These are phyloP conservation scores for Barnardius zonarius DNA, from an alignment of 2,113 vertebrate species.

Conservation along the genomic window DNA sequence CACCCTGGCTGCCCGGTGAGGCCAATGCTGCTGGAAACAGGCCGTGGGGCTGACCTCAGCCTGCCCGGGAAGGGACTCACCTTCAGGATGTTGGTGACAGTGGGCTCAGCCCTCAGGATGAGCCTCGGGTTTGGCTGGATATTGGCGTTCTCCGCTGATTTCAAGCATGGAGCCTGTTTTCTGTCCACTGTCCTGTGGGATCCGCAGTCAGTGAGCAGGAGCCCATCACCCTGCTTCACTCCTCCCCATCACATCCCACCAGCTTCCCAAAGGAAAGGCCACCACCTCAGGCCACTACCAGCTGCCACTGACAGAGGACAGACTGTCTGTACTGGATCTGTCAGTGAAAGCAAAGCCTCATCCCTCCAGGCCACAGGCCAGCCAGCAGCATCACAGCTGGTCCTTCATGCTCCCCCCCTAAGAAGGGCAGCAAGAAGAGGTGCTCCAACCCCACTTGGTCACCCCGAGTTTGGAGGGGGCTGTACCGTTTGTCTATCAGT, in stretches of 20 bases:
- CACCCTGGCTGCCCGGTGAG: neutral
- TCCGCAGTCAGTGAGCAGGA: neutral
- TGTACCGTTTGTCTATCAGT: slow-evolving; percentile 88
- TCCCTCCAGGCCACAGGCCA: neutral
- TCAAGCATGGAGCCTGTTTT: slow-evolving; percentile 85
- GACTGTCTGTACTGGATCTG: neutral
- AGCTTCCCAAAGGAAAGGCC: neutral
- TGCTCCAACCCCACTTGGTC: neutral
- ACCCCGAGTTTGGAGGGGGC: neutral
- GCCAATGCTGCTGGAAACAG: neutral
- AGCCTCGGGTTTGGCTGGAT: slow-evolving; percentile 96
- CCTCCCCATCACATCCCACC: neutral
- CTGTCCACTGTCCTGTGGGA: slow-evolving; percentile 82
- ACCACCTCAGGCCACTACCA: neutral
- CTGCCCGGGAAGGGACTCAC: slow-evolving; percentile 56
- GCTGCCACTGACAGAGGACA: neutral
- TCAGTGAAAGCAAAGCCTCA: neutral
- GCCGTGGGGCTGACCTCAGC: neutral
- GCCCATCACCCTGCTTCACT: neutral
- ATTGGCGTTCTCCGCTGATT: slow-evolving; percentile 91
- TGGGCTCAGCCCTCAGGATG: slow-evolving; percentile 93
- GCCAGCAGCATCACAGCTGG: neutral
- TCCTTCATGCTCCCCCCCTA: neutral
- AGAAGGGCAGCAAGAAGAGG: neutral
- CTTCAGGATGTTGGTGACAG: slow-evolving; percentile 98